These are phyloP conservation scores for Chironomus tepperi DNA, from an alignment of 1,140 invertebrate genomes.

Conservation along the genomic window DNA sequence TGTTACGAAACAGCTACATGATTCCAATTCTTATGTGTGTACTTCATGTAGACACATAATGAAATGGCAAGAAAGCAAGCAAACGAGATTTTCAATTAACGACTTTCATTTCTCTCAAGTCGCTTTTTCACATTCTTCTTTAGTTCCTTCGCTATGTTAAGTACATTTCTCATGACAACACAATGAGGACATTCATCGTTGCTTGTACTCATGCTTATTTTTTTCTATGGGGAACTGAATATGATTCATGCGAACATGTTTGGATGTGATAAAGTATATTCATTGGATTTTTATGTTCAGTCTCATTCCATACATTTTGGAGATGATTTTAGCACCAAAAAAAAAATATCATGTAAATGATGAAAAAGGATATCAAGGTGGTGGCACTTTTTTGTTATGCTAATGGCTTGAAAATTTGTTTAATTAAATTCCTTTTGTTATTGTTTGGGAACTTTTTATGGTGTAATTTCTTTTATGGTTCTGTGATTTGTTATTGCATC, in stretches of 20 bases:
- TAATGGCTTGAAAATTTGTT: no score
- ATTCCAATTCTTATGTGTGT: neutral
- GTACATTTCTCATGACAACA: neutral
- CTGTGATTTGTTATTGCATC: no score
- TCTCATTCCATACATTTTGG: no score
- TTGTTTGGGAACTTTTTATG: no score
- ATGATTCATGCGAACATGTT: neutral
- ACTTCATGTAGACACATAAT: neutral
- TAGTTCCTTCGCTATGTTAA: neutral
- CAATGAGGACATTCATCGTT: neutral
- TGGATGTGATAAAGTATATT: neutral
- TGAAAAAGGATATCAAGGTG: no score
- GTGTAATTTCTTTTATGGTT: no score
- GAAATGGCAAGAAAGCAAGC: neutral
- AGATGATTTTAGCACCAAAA: no score
- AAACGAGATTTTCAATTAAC: conserved; percentile 22
- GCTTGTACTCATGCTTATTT: neutral
- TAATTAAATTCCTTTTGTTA: no score
- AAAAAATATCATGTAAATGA: no score
- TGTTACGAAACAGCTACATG: neutral
- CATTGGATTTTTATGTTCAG: neutral
- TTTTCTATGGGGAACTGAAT: neutral
- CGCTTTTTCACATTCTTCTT: no score
- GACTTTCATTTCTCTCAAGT: neutral
- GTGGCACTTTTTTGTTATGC: no score